These are phyloP conservation scores for Oreochromis aureus DNA, from an alignment of 2,113 vertebrate species.

Conservation along the genomic window DNA sequence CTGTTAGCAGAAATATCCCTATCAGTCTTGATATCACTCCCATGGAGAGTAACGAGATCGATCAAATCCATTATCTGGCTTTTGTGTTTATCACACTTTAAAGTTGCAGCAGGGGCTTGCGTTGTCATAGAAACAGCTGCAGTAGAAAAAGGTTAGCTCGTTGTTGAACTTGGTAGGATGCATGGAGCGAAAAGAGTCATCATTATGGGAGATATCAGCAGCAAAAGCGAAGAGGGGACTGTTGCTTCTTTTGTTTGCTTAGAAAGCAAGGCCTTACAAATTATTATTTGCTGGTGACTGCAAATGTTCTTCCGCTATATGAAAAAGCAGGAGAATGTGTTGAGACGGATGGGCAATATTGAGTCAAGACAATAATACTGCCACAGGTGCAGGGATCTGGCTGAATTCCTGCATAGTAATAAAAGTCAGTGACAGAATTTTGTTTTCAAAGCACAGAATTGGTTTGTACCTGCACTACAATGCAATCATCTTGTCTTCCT, in stretches of 20 bases:
- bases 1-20: slow-evolving; percentile 12
- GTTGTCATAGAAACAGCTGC: slow-evolving; percentile 77
- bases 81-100: slow-evolving; percentile 59
- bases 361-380: slow-evolving; percentile 11
- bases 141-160: slow-evolving; percentile 59
- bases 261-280: slow-evolving; percentile 31
- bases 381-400: slow-evolving; percentile 23
- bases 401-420: slow-evolving; percentile 41
- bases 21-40: slow-evolving; percentile 24
- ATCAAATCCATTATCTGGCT: slow-evolving; percentile 69
- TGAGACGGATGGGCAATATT: not conserved
- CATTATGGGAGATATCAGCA: slow-evolving; percentile 54
- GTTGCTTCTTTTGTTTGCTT: slow-evolving; percentile 43
- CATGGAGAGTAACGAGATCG: slow-evolving; percentile 30
- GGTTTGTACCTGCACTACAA: slow-evolving; percentile 27
- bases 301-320: not conserved
- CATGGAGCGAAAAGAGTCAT: slow-evolving; percentile 50
- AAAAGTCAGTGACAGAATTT: slow-evolving; percentile 33
- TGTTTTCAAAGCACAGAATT: slow-evolving; percentile 29
- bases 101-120: slow-evolving; percentile 55
- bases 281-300: slow-evolving; percentile 13
- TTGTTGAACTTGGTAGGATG: slow-evolving; percentile 65
- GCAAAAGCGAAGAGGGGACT: not conserved
- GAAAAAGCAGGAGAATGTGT: not conserved
- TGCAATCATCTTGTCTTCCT: slow-evolving; percentile 23